These are phyloP conservation scores for Myotis daubentonii DNA, from an alignment of 2,797 vertebrate species.

Conservation along the genomic window DNA sequence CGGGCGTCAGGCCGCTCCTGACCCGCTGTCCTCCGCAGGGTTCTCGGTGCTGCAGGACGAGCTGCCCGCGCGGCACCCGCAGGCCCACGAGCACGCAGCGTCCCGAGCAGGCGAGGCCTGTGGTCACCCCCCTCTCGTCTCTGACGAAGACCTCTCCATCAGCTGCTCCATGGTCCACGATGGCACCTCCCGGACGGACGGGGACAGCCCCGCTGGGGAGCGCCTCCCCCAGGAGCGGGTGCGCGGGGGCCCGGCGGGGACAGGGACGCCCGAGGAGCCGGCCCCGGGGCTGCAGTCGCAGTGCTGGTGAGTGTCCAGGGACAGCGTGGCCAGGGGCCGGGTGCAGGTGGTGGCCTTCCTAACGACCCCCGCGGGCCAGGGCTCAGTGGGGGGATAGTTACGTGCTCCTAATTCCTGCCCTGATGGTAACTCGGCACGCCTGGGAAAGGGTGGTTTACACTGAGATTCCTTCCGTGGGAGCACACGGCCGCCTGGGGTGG, in stretches of 20 bases:
- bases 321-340: too few species aligned
- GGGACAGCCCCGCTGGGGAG: too few species aligned
- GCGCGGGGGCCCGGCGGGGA: too few species aligned
- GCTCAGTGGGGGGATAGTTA: too few species aligned
- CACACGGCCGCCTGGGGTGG: background rate
- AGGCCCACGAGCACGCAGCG: background rate
- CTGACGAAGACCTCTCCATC: background rate
- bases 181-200: too few species aligned
- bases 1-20: background rate
- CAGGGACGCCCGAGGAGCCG: background rate
- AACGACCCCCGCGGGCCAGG: too few species aligned
- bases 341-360: background rate
- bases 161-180: background rate
- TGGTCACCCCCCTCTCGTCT: background rate
- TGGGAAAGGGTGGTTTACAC: background rate
- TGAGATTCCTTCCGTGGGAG: background rate
- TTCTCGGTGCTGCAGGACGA: background rate
- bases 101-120: background rate
- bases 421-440: too few species aligned
- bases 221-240: fast-evolving
- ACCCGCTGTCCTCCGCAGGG: background rate
- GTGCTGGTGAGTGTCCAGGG: background rate
- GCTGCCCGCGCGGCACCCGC: background rate
- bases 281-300: background rate
- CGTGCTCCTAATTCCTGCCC: too few species aligned